Evolutionary conservation across 2,113 vertebrate genomes (phyloP).

Genomic region (Myotis davidii): DNA sequence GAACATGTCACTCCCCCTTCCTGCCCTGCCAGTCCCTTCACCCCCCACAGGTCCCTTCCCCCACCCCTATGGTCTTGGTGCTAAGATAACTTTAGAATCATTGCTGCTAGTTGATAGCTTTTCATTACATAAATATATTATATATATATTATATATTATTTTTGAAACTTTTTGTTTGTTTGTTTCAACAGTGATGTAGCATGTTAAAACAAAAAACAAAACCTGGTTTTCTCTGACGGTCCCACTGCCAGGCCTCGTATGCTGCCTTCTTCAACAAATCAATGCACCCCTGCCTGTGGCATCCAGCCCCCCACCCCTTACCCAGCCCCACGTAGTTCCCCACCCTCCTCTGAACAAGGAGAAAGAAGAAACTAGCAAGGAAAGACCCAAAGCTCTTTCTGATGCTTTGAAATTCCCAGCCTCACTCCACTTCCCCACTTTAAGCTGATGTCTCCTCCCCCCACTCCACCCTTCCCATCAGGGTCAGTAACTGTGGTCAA

Average conservation of each 20-base stretch:
- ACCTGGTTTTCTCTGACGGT: slow-evolving; percentile 78
- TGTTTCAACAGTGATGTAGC: slow-evolving; percentile 88
- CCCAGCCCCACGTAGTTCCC: background rate
- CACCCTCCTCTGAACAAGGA: background rate
- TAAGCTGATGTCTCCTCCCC: background rate
- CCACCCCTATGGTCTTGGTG: slow-evolving; percentile 86
- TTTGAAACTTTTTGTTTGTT: slow-evolving; percentile 83
- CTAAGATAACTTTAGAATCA: slow-evolving; percentile 89
- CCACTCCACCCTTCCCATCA: background rate
- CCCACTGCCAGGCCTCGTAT: slow-evolving; percentile 85
- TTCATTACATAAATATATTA: slow-evolving; percentile 88
- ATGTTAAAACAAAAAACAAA: slow-evolving; percentile 79
- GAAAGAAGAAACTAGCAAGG: background rate
- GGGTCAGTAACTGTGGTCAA: background rate
- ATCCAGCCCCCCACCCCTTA: background rate
- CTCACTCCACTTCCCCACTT: background rate
- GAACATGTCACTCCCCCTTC: slow-evolving; percentile 83
- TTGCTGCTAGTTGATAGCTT: slow-evolving; percentile 90
- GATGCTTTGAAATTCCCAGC: background rate
- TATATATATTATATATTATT: slow-evolving; percentile 87
- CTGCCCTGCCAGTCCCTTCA: slow-evolving; percentile 68
- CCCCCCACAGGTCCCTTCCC: slow-evolving; percentile 61
- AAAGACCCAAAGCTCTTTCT: background rate
- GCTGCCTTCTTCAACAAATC: slow-evolving; percentile 85
- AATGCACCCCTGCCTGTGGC: slow-evolving; percentile 79